Percentiles rank a stretch among this genome's conserved stretches.
phyloP scores from a whole-genome alignment of 2,113 vertebrate genomes.

The Sphaerodactylus townsendi region DNA sequence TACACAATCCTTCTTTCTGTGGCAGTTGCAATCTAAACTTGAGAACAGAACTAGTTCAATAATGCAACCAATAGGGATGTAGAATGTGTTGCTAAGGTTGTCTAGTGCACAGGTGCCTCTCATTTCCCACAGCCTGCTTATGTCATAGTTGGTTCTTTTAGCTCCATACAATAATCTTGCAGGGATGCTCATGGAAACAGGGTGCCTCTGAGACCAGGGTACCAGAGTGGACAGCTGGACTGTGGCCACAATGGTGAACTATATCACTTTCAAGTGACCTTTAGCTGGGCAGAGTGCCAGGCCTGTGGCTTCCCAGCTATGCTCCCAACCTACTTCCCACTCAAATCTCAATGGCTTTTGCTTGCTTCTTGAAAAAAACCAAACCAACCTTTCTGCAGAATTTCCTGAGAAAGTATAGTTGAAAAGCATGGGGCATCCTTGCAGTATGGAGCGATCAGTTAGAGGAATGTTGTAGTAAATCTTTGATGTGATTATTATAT shows the following conservation, averaged over 20 bases:
- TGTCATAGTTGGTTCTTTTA: not conserved
- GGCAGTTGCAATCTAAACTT: not conserved
- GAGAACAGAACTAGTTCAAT: not conserved
- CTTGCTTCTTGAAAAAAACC: not conserved
- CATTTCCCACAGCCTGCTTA: not conserved
- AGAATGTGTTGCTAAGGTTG: not conserved
- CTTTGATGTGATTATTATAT: too few relatives aligned
- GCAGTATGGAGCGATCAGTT: not conserved
- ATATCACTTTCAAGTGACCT: conserved; percentile 15
- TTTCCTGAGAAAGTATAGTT: not conserved
- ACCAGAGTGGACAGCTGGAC: not conserved
- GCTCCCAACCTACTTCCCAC: not conserved
- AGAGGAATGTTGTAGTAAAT: too few relatives aligned
- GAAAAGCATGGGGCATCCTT: not conserved
- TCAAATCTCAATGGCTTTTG: not conserved
- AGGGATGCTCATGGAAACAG: not conserved
- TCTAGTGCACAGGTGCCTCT: not conserved
- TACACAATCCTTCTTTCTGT: not conserved
- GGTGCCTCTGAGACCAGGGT: not conserved
- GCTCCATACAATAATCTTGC: too few relatives aligned
- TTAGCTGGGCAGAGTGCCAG: not conserved
- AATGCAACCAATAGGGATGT: not conserved
- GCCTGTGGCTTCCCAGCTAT: not conserved
- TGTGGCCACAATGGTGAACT: not conserved
- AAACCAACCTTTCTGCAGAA: not conserved